Evolutionary conservation across 2,113 vertebrate genomes (phyloP).

Genomic region (Xyrauchen texanus): DNA sequence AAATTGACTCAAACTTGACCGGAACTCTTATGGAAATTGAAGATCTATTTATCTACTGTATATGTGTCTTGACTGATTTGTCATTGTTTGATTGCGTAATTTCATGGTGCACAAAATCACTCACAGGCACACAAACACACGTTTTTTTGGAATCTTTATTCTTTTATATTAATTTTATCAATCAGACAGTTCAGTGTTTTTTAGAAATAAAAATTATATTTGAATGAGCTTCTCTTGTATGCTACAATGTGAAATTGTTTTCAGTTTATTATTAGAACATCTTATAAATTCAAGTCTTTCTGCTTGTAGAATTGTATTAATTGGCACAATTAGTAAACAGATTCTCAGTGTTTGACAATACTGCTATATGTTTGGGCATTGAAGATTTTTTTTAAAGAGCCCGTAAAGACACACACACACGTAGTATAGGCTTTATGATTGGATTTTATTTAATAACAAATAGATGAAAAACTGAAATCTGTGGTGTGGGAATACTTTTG

Average conservation of each 20-base stretch:
- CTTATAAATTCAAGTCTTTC: no score
- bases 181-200: neutral
- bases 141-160: neutral
- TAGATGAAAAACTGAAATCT: neutral
- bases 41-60: neutral
- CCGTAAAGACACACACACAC: no score
- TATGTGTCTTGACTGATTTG: no score
- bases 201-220: neutral
- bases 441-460: constrained; percentile 30
- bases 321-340: no score
- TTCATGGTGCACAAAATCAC: neutral
- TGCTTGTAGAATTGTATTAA: no score
- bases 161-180: neutral
- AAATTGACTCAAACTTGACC: neutral
- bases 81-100: no score
- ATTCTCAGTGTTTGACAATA: no score
- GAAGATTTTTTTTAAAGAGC: no score
- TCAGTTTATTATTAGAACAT: neutral
- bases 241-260: neutral
- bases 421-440: constrained; percentile 4
- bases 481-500: no score
- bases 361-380: no score
- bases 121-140: no score
- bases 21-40: constrained; percentile 3
- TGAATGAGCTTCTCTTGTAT: neutral